Base-by-base conservation (phyloP, 2,797 vertebrate genomes). In the Sebastes variabilis region DNA sequence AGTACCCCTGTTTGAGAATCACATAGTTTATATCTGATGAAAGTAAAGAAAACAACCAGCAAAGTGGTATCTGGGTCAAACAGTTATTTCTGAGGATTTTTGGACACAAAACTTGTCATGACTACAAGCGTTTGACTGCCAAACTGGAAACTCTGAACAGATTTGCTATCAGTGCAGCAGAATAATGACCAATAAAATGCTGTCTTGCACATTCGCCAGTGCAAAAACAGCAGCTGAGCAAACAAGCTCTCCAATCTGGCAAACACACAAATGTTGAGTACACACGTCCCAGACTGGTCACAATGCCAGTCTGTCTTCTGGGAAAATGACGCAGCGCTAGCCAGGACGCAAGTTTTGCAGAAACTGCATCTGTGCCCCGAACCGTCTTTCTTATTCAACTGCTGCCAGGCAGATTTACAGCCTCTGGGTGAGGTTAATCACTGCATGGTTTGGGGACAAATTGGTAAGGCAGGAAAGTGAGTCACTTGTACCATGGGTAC, bases 211-310 rank as follows among this genome's bases (percentile, higher is more conserved):
- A 80, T 90, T 89, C 6, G 52, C 77, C 86, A 83, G 78, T 87
- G 8, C 8, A 49, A 66, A 60, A 49, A 22, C 83, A 87, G 78
- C 91, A 95, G 91, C 90, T 93, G 91, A 90, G 73, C 87, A 91
- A 90, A 94, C 89, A 92, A 75, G 62, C 76, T 70, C 64, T 83
- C 52, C 77, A 84, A 81, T 79, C 87, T 93, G 91, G 89, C 86
- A 84, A 90, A 88, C 58, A 73, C 82, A 84, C 75, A 83, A 75
- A 78, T 69, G 78, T 66, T 77, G 70, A 86, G 84, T 71, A 79
- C 78, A 87, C 82, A 83, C 70, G 82, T 85, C 89, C 79, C 81
- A 85, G 71, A 72, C 72, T 65, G 69, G 82, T 78, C 72, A 79
- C 76, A 59, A 25, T 74, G 82, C 75, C 67, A 75, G 49, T 65